A percentile compares a stretch with the other conserved stretches of the same genome.
phyloP scores from a whole-genome alignment of 1,140 invertebrate genomes.

The Metaphire vulgaris region DNA sequence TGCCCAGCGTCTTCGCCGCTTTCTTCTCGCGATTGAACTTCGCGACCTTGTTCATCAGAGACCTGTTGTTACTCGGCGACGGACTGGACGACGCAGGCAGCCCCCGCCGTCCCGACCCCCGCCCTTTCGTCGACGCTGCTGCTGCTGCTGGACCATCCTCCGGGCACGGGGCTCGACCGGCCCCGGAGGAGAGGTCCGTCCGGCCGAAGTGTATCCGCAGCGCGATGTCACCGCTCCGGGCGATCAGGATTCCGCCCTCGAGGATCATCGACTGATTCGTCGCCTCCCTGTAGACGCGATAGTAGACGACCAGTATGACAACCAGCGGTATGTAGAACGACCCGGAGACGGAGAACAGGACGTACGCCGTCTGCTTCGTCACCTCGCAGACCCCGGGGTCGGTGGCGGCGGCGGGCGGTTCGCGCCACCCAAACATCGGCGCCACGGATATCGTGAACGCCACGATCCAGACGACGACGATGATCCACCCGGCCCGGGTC shows the following conservation, averaged over 20 bases:
- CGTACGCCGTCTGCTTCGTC: slow-evolving; percentile 53
- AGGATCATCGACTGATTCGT: slow-evolving; percentile 40
- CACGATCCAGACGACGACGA: slow-evolving; percentile 56
- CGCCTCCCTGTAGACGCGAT: slow-evolving; percentile 51
- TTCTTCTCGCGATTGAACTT: slow-evolving; percentile 54
- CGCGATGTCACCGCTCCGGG: slow-evolving; percentile 48
- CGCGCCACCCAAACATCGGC: slow-evolving; percentile 54
- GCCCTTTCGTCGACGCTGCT: too few relatives aligned
- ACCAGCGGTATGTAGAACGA: slow-evolving; percentile 56
- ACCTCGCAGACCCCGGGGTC: slow-evolving; percentile 47
- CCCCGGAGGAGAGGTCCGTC: too few relatives aligned
- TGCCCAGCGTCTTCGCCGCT: slow-evolving; percentile 79
- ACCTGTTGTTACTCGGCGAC: too few relatives aligned
- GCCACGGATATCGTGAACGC: slow-evolving; percentile 58
- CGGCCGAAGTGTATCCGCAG: slow-evolving; percentile 59
- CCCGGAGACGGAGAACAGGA: slow-evolving; percentile 53
- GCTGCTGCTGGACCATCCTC: too few relatives aligned
- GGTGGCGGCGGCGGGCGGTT: slow-evolving; percentile 10
- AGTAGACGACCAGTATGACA: too few relatives aligned
- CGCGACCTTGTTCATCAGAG: slow-evolving; percentile 41
- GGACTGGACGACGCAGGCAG: too few relatives aligned
- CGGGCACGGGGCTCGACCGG: too few relatives aligned
- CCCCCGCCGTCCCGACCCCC: too few relatives aligned
- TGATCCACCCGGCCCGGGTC: slow-evolving; percentile 52
- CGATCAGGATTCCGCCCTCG: slow-evolving; percentile 36